Conservation (phyloP, 92 coral and sea anemone genomes). For the Zoanthus solanderi region DNA sequence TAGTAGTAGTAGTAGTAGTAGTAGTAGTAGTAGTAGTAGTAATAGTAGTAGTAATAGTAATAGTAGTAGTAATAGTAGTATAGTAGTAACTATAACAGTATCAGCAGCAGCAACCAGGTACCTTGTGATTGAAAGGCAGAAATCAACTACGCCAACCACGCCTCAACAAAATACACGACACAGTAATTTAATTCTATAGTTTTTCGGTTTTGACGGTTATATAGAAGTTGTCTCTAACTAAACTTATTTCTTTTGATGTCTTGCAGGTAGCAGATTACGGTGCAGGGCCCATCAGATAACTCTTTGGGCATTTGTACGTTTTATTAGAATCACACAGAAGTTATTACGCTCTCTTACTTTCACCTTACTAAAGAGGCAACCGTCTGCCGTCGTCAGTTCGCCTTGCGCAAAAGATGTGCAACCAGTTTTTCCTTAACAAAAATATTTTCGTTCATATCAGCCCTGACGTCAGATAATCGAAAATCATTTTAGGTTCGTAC, state of each 20-base stretch:
- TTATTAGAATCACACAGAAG: not conserved
- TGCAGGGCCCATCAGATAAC: conserved; percentile 72
- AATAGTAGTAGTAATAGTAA: no score
- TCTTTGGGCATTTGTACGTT: not conserved
- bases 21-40: no score
- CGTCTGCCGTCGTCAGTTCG: conserved; percentile 17
- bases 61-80: no score
- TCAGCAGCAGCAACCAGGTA: no score
- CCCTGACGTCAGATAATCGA: not conserved
- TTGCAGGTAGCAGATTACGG: conserved; percentile 85
- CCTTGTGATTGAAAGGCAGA: no score
- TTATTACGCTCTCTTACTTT: not conserved
- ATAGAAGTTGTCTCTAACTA: not conserved
- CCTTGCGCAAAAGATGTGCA: conserved; percentile 3
- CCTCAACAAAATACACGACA: no score
- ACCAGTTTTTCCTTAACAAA: not conserved
- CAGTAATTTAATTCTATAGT: no score
- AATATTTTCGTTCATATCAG: not conserved
- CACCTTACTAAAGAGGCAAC: conserved; percentile 26
- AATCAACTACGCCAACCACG: no score
- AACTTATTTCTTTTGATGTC: not conserved
- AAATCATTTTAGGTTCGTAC: not conserved
- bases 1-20: no score
- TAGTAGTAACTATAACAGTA: no score
- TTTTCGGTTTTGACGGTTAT: no score